Evolutionary conservation across 2,113 vertebrate species (phyloP).

Genomic region (Acanthisitta chloris): DNA sequence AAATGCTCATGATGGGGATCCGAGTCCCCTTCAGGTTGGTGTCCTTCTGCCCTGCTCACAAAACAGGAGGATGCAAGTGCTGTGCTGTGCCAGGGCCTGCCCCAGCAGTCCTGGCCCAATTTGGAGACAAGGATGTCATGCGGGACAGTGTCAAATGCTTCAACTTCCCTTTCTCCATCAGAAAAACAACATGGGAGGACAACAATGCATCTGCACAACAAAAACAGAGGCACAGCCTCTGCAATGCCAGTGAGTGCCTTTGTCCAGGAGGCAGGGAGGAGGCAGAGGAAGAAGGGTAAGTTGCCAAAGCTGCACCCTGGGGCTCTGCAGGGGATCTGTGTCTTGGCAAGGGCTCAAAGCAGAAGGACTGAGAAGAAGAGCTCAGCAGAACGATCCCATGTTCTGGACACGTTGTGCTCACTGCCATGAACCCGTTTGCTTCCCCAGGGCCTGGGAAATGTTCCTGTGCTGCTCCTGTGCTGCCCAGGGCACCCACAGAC

Average conservation of each 20-base stretch:
- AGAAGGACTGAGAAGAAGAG: background rate
- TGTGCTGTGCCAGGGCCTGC: background rate
- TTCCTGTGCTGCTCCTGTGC: background rate
- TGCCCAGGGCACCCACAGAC: background rate
- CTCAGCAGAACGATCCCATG: background rate
- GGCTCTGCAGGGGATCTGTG: no score
- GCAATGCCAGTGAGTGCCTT: background rate
- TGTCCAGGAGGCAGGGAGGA: background rate
- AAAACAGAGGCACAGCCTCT: background rate
- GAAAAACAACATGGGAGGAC: rapidly evolving
- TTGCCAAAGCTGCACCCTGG: background rate
- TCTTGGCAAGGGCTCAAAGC: background rate
- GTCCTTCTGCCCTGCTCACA: background rate
- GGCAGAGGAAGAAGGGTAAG: background rate
- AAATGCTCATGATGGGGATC: background rate
- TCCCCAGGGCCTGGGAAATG: background rate
- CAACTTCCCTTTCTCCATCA: background rate
- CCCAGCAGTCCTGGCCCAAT: background rate
- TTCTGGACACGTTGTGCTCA: background rate
- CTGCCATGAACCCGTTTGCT: background rate
- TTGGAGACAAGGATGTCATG: no score
- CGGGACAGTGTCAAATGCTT: no score
- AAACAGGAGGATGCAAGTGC: background rate
- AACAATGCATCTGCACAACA: rapidly evolving
- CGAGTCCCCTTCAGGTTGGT: background rate